Percentiles rank a stretch among this genome's conserved stretches.
These are phyloP conservation scores for Sphyrna mokarran DNA, from an alignment of 2,113 vertebrate genomes.

Conservation along the genomic window DNA sequence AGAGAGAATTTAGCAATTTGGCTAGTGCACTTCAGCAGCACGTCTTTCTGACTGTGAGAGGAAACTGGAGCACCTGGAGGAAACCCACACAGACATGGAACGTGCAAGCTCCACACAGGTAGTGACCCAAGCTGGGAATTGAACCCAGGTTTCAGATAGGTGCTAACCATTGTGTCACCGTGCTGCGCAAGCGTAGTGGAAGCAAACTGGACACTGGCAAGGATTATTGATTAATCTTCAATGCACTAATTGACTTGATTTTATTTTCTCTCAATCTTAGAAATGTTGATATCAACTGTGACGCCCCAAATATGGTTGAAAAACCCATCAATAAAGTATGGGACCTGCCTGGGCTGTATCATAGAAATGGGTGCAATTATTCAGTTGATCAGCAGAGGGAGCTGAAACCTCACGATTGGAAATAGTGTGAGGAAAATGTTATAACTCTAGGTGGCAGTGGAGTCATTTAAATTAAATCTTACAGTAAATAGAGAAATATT, in stretches of 20 bases:
- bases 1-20: too few species aligned
- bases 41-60: too few species aligned
- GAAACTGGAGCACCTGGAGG: too few species aligned
- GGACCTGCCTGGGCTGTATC: not conserved
- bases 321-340: not conserved
- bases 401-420: not conserved
- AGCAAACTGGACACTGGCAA: not conserved
- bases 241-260: not conserved
- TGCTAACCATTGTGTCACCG: too few species aligned
- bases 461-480: not conserved
- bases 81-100: too few species aligned
- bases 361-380: slow-evolving; percentile 2
- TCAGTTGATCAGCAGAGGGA: not conserved
- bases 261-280: not conserved
- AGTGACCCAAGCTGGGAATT: too few species aligned
- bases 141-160: too few species aligned
- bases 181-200: too few species aligned
- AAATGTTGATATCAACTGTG: not conserved
- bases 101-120: too few species aligned
- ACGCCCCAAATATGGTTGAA: not conserved
- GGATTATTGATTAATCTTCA: not conserved
- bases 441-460: not conserved
- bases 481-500: not conserved
- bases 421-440: not conserved
- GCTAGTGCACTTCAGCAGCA: too few species aligned